phyloP scores from a whole-genome alignment of 2,797 vertebrate genomes.

The Astyanax mexicanus region DNA sequence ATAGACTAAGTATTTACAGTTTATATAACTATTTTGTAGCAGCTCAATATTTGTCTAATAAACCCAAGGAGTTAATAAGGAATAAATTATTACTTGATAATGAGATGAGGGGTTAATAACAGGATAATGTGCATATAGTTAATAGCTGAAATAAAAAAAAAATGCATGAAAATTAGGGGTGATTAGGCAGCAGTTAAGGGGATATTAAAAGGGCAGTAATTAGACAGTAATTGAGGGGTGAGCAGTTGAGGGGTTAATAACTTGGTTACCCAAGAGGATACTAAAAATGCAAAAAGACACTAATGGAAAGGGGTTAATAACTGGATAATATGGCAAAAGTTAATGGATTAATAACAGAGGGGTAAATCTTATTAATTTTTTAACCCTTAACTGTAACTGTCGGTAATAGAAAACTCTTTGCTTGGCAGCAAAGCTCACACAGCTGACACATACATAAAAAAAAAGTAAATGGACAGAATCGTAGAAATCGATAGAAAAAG shows the following conservation, averaged over 20 bases:
- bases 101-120: not conserved
- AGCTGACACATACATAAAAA: slow-evolving; percentile 1
- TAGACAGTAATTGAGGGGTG: not conserved
- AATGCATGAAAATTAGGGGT: no score
- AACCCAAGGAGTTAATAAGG: no score
- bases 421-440: not conserved
- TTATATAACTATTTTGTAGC: no score
- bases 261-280: no score
- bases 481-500: not conserved
- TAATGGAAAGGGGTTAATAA: not conserved
- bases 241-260: not conserved
- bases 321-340: not conserved
- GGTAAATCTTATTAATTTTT: not conserved
- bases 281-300: no score
- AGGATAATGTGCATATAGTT: not conserved
- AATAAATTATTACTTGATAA: no score
- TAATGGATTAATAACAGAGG: not conserved
- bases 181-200: not conserved
- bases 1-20: no score
- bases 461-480: not conserved
- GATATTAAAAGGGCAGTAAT: not conserved
- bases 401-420: not conserved
- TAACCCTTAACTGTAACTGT: no score
- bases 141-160: not conserved
- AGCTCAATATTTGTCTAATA: no score